Evolutionary conservation across 2,888 invertebrate genomes (phyloP).

Genomic region (Melanophora roralis): DNA sequence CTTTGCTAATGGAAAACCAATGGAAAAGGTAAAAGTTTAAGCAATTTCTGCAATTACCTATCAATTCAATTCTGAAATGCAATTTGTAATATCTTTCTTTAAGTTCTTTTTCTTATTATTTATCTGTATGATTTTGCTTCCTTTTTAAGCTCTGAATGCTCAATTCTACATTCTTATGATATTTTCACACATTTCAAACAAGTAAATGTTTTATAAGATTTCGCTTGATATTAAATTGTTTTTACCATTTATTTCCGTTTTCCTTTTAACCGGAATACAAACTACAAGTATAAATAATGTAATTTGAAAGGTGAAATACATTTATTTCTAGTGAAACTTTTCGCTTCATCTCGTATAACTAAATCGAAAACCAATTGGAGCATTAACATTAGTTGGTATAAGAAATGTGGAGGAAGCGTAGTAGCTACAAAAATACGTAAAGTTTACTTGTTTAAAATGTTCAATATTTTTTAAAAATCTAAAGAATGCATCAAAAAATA

Average conservation of each 20-base stretch:
- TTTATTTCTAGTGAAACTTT: constrained; percentile 9
- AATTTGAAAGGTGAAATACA: constrained; percentile 20
- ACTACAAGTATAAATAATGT: constrained; percentile 49
- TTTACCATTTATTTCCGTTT: not conserved
- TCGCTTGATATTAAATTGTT: constrained; percentile 9
- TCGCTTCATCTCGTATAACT: not conserved
- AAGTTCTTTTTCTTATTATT: not conserved
- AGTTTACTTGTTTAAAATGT: constrained; percentile 12
- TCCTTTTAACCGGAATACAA: constrained; percentile 40
- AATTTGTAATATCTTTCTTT: not conserved
- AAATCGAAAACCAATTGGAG: not conserved
- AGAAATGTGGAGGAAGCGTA: not conserved
- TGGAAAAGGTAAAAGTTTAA: too few species aligned
- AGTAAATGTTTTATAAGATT: constrained; percentile 32
- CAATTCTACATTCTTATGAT: constrained; percentile 35
- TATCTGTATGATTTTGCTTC: not conserved
- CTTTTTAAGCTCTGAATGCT: constrained; percentile 17
- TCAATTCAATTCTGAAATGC: too few species aligned
- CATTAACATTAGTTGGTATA: not conserved
- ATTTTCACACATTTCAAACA: constrained; percentile 44
- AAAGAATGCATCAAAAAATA: constrained; percentile 34
- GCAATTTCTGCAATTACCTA: too few species aligned
- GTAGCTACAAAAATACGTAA: not conserved
- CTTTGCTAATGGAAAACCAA: too few species aligned
- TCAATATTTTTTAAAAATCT: constrained; percentile 27